phyloP scores from a whole-genome alignment of 2,113 vertebrate species.

The Chunga burmeisteri region DNA sequence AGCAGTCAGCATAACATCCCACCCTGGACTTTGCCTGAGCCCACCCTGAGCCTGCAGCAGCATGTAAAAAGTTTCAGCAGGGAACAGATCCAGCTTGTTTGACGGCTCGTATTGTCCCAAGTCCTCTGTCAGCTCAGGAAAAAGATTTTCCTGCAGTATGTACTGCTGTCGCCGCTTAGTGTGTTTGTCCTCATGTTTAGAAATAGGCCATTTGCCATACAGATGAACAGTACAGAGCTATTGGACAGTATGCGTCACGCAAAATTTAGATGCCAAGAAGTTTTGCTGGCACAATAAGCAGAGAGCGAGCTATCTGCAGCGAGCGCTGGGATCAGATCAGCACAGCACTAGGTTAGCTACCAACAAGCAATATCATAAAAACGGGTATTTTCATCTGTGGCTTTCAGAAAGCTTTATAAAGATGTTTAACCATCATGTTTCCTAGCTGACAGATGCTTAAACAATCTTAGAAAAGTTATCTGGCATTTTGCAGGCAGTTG shows the following conservation, averaged over 20 bases:
- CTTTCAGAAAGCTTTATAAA: background rate
- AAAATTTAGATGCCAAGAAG: background rate
- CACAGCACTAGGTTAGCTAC: background rate
- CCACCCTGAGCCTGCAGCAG: background rate
- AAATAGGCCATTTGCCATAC: background rate
- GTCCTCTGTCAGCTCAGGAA: background rate
- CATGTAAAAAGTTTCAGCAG: background rate
- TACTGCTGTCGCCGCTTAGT: background rate
- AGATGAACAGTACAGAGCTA: background rate
- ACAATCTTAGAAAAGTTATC: background rate
- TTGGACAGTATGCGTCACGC: rapidly evolving
- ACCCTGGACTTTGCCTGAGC: background rate
- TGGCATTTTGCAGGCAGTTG: background rate
- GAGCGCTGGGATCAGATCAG: too few species aligned
- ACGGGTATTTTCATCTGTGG: background rate
- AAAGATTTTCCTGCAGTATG: background rate
- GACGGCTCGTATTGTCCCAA: background rate
- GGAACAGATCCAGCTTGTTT: background rate
- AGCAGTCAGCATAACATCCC: background rate
- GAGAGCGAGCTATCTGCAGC: background rate
- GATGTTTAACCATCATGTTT: background rate
- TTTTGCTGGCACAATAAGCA: background rate
- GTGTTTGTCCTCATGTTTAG: background rate
- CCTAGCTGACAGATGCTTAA: background rate
- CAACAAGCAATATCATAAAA: background rate